Percentiles rank a stretch among this genome's conserved stretches.
Conservation (phyloP, 1,140 invertebrate species). For the Homarus americanus region DNA sequence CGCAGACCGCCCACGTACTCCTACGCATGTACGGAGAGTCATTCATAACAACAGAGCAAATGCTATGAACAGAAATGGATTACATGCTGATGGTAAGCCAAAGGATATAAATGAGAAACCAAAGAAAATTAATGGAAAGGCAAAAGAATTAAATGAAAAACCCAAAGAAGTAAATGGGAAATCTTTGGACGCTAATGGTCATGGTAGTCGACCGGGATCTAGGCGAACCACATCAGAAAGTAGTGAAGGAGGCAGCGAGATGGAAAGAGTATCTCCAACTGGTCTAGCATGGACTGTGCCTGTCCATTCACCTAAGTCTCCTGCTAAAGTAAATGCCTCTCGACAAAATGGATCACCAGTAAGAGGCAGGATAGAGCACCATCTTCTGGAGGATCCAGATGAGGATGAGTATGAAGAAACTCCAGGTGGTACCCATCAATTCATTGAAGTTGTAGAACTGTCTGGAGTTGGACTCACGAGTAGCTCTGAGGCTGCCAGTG, state of each 20-base stretch:
- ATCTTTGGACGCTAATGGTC: constrained; percentile 29
- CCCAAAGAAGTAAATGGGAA: constrained; percentile 35
- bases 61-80: constrained; percentile 37
- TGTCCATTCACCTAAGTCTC: constrained; percentile 48
- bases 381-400: constrained; percentile 70
- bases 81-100: not conserved
- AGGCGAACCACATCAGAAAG: constrained; percentile 70
- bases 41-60: constrained; percentile 59
- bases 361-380: constrained; percentile 39
- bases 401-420: constrained; percentile 74
- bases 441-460: constrained; percentile 45
- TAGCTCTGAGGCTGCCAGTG: constrained; percentile 69
- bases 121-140: constrained; percentile 33
- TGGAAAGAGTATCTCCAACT: constrained; percentile 69
- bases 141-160: constrained; percentile 21
- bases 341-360: constrained; percentile 50
- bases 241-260: constrained; percentile 61
- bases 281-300: constrained; percentile 72
- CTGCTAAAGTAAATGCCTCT: constrained; percentile 36
- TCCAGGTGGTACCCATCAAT: constrained; percentile 51
- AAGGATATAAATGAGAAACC: constrained; percentile 17
- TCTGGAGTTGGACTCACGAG: constrained; percentile 53
- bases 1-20: constrained; percentile 63
- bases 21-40: constrained; percentile 42
- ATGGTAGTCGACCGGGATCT: constrained; percentile 17